Evolutionary conservation across 2,888 invertebrate genomes (phyloP), one percentile per base, ranked within the genome.

Genomic region (Epicampocera succincta): DNA sequence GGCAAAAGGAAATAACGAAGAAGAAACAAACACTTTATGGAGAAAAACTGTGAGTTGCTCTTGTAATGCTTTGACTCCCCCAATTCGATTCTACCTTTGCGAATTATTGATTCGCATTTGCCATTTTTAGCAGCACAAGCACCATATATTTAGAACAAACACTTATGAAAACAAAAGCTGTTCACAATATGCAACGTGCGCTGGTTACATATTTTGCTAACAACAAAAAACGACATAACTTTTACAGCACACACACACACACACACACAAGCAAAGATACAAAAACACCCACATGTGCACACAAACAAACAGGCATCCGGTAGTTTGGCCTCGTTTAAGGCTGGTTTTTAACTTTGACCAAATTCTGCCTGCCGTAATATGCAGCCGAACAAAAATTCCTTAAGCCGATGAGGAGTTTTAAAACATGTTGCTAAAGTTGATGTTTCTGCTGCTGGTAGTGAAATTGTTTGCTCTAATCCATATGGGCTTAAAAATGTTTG

Each of bases 371-470:
- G 58, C 48, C 65, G 42, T 52, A 38, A 44, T 52, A 60, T 52
- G n/a, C 29, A 44, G 13, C 15, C 38, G 52, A 61, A 68, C 50
- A 44, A 61, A 61, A 61, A 61, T 61, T 44, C 75, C 44, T 52
- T 75, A 60, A 68, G 60, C 60, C 52, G 21, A 52, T 75, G 68
- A 52, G 60, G 52, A 68, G 75, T 75, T 50, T 50, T 42, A 33
- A 60, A 58, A 29, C 56, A 56, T 74, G 48, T 75, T 19, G 15
- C n/a, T 13, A 48, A n/a, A 42, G 21, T 9, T 38, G 21, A 46
- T 63, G 33, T 46, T 56, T 25, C 15, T 33, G 13, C 5, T 29
- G 46, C 5, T 33, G 9, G n/a, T 8, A 11, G n/a, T 42, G 29
- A n/a, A 52, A 17, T 17, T 46, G 33, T 46, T 46, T 42, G 3